These are phyloP conservation scores for Cyclophora punctaria DNA, from an alignment of 2,888 invertebrate species.

Conservation along the genomic window DNA sequence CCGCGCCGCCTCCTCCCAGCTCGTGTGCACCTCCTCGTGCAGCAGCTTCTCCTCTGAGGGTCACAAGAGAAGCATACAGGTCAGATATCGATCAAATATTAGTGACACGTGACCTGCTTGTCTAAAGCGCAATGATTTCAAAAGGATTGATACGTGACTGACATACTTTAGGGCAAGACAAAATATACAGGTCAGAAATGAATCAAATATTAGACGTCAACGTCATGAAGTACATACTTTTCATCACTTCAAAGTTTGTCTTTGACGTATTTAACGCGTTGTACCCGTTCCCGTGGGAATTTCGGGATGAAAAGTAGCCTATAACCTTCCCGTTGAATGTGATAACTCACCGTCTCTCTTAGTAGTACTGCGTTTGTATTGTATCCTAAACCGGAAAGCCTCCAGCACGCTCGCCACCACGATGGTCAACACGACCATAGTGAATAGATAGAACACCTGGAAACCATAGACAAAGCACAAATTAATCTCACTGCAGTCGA, in stretches of 20 bases:
- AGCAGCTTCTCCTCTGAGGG: conserved; percentile 81
- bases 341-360: conserved; percentile 79
- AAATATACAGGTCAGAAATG: no score
- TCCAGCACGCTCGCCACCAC: conserved; percentile 92
- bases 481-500: no score
- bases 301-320: no score
- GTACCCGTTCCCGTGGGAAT: no score
- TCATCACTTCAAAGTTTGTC: neutral
- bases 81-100: no score
- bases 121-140: neutral
- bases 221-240: no score
- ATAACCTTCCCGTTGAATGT: no score
- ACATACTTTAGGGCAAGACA: no score
- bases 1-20: conserved; percentile 79
- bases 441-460: conserved; percentile 85
- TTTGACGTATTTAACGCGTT: no score
- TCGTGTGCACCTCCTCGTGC: conserved; percentile 82
- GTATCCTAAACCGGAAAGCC: conserved; percentile 90
- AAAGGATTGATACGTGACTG: no score
- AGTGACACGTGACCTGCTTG: no score
- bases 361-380: conserved; percentile 87
- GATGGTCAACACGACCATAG: conserved; percentile 93
- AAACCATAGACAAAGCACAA: conserved; percentile 2
- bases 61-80: neutral
- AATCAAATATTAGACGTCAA: no score